Evolutionary conservation across 2,888 invertebrate species (phyloP), one percentile per base, ranked within the genome.

Genomic region (Agapostemon virescens): DNA sequence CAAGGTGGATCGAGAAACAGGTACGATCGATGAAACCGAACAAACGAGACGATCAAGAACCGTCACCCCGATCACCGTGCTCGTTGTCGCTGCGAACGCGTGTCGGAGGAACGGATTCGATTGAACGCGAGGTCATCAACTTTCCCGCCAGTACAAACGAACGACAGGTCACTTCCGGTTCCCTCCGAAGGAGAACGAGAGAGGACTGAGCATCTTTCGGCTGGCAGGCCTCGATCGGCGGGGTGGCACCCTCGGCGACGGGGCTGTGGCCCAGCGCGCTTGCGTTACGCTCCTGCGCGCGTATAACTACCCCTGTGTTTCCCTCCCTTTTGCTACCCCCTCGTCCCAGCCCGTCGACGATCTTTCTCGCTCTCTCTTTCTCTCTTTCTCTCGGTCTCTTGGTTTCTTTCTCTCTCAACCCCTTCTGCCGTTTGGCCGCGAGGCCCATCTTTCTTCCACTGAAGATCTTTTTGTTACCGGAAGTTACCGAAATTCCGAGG

Each of bases 251-350:
- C 89, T 84, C 86, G 82, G 85, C 84, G 81, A 86, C 86, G 88
- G 86, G 83, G 86, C 85, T 83, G 84, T 84, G 86, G 84, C 88
- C 85, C 87, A 89, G 74, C 85, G 89, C 89, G 90, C 89, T 86
- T 89, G 90, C 90, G 90, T 90, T 89, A 85, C 88, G 88, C 87
- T 89, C 88, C 86, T 90, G 90, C 89, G 90, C 90, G 88, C 88
- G 83, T 88, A 86, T 84, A 85, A 84, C 86, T 74, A 75, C 36
- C 75, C 63, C 64, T 3, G 42, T 64, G n/a, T 69, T 76, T 45
- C 80, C 45, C 77, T 69, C 40, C 70, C 78, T 76, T 73, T 45
- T 20, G 11, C 38, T 3, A 4, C 23, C 66, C 30, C 13, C 15
- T 38, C 63, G 70, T 52, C 74, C n/a, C 30, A 15, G 1, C 15